Evolutionary conservation across 2,888 invertebrate genomes (phyloP).

Genomic region (Aphidius colemani): DNA sequence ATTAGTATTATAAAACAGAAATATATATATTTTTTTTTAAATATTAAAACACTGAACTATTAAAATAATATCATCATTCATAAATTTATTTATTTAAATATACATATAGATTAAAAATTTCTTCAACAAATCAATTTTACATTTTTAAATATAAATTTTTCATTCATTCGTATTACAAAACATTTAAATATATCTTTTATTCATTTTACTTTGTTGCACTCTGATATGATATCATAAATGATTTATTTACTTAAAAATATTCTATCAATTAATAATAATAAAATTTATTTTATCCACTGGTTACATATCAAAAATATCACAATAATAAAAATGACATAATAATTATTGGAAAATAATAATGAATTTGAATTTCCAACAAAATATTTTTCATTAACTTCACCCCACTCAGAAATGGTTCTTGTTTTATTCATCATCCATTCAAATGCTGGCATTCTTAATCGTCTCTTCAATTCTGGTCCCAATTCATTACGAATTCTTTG

Average conservation of each 20-base stretch:
- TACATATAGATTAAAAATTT: too few species aligned
- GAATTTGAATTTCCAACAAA: constrained; percentile 36
- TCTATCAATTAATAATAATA: too few species aligned
- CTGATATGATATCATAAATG: background rate
- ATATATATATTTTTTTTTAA: too few species aligned
- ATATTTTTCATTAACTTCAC: constrained; percentile 43
- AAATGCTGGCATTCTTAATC: constrained; percentile 73
- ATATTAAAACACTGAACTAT: too few species aligned
- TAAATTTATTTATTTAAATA: too few species aligned
- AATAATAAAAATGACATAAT: constrained; percentile 24
- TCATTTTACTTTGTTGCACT: background rate
- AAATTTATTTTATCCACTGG: background rate
- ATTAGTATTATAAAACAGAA: too few species aligned
- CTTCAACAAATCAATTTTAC: too few species aligned
- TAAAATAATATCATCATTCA: too few species aligned
- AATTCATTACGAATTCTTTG: constrained; percentile 72
- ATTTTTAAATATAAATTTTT: too few species aligned
- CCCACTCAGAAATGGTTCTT: constrained; percentile 67
- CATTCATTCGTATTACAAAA: too few species aligned
- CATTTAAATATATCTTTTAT: too few species aligned
- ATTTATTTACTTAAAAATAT: background rate
- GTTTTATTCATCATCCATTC: constrained; percentile 88
- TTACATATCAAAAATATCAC: constrained; percentile 27
- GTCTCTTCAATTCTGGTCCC: constrained; percentile 74
- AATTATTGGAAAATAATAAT: constrained; percentile 19